These are phyloP conservation scores for Myrmophylax atrothorax DNA, from an alignment of 2,113 vertebrate species.

Conservation along the genomic window DNA sequence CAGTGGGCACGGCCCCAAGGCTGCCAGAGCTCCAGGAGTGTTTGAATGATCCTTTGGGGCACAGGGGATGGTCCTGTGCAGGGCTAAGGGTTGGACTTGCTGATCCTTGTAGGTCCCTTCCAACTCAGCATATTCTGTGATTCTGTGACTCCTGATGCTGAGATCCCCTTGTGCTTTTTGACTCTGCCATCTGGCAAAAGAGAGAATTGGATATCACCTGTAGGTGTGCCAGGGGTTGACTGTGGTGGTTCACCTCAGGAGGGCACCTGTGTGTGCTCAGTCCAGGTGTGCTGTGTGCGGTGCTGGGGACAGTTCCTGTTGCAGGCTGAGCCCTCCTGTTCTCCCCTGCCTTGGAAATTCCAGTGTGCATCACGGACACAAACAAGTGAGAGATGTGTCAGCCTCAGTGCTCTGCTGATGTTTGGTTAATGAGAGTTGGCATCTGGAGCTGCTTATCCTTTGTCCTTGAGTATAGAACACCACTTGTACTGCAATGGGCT, in stretches of 20 bases:
- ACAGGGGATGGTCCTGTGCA: not conserved
- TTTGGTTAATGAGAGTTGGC: not conserved
- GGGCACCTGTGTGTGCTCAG: not conserved
- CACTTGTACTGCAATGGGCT: not conserved
- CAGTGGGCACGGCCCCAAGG: not conserved
- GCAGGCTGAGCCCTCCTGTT: accelerated
- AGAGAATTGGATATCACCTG: not conserved
- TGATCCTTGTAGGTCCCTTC: not conserved
- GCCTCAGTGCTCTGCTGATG: not conserved
- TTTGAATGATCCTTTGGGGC: not conserved
- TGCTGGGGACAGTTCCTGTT: not conserved
- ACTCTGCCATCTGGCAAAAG: not conserved
- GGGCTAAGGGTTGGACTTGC: not conserved
- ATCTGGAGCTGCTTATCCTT: slow-evolving; percentile 3
- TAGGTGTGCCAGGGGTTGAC: not conserved
- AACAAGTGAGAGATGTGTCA: not conserved
- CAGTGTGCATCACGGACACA: accelerated
- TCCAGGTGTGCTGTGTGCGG: not conserved
- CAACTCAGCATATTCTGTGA: not conserved
- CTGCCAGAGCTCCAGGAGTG: not conserved
- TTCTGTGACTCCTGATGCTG: not conserved
- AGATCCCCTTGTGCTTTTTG: not conserved
- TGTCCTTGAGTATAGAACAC: not conserved
- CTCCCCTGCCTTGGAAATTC: not conserved
- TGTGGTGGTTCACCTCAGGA: accelerated